Evolutionary conservation across 2,888 invertebrate genomes (phyloP), one percentile per base, ranked within the genome.

Genomic region (Ectobius pallidus): DNA sequence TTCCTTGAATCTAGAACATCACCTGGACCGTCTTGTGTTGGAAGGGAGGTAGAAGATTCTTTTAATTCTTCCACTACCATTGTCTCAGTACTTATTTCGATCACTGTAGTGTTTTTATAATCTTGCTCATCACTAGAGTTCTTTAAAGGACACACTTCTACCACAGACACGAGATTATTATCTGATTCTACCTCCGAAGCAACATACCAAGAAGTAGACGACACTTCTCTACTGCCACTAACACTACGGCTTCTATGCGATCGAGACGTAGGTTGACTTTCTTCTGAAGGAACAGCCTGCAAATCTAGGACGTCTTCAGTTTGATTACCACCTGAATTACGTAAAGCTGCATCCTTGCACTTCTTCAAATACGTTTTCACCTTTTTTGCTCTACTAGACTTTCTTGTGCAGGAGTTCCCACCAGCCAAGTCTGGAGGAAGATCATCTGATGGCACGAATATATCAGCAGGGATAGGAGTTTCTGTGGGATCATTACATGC

Each of bases 341-440:
- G 81, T 7, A 87, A 78, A 0, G 83, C 87, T 63, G 83, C 87
- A 69, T 84, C 85, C 79, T 86, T 87, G 78, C 86, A 87, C 65
- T 81, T 83, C 77, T 84, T 85, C 67, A 87, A 78, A 78, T 86
- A 87, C 75, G 84, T 86, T 79, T 86, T 87, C 25, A 87, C 86
- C 65, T 85, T 83, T 78, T 86, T 85, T 18, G 86, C 83, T 79
- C 84, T 86, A 78, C 86, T 86, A 14, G 73, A 73, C 78, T 85
- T 85, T 14, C 86, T 83, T 14, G 81, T 77, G 68, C 27, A 58
- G 0, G 27, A n/a, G 63, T 75, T 76, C 69, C 67, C n/a, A 71
- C 65, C 16, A 42, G 69, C 22, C 18, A 65, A 49, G 16, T 67
- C 71, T 42, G 78, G 75, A 20, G 74, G 69, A 61, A 71, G 76